Conservation (phyloP, 35 echinoderm and acorn worm genomes). For the Ophioderma brevispina region DNA sequence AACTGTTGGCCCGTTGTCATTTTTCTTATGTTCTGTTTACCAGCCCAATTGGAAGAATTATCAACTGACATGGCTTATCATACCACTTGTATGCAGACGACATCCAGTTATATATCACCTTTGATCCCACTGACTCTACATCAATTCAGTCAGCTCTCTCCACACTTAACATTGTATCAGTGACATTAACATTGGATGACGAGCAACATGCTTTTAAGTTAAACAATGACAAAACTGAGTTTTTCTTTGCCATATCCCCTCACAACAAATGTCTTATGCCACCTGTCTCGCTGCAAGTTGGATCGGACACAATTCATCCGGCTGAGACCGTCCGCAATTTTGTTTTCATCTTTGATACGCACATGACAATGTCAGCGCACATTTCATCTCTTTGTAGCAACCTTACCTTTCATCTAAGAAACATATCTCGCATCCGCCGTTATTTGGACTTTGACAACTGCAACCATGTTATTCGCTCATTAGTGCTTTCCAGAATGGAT, state of each 20-base stretch:
- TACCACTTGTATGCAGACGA: too few relatives aligned
- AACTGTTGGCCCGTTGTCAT: too few relatives aligned
- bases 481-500: too few relatives aligned
- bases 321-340: slow-evolving; percentile 14
- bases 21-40: too few relatives aligned
- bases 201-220: slow-evolving; percentile 11
- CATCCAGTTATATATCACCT: too few relatives aligned
- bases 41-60: too few relatives aligned
- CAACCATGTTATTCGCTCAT: neutral
- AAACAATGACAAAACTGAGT: slow-evolving; percentile 26
- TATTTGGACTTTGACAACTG: neutral
- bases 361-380: neutral
- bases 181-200: slow-evolving; percentile 24
- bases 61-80: too few relatives aligned
- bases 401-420: neutral
- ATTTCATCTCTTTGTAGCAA: slow-evolving; percentile 5
- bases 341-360: neutral
- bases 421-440: neutral
- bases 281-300: slow-evolving; percentile 9
- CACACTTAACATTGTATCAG: neutral
- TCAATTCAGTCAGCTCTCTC: neutral
- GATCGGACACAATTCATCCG: neutral
- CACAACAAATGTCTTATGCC: neutral
- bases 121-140: neutral
- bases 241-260: slow-evolving; percentile 8